Base-by-base conservation (phyloP, 2,797 vertebrate species). In the Molossus alvarezi region DNA sequence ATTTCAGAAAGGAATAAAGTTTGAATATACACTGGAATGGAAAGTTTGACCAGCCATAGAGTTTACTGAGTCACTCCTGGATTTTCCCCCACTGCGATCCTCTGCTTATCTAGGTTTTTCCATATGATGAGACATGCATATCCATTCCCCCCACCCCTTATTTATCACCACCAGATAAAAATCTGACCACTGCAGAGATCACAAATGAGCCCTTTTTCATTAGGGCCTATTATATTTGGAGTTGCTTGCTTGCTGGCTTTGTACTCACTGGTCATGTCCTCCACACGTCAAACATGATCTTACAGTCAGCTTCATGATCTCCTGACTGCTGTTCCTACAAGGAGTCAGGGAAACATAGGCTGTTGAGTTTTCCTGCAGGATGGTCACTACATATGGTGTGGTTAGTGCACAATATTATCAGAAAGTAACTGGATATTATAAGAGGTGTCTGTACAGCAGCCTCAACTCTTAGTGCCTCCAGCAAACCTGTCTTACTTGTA, bases 211-310 rank as follows among this genome's bases (percentile, higher is more conserved):
- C 99, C 67, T 97, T 99, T 14, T 99, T 99, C 0, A 98, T 99
- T 76, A 99, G 99, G 98, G 99, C 99, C 0, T 99, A 99, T 95
- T 99, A 99, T 99, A 99, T 96, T 97, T 99, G 4, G 93, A 92
- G 0, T 97, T 99, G 79, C 98, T 99, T 99, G 23, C 97, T 99
- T 75, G 99, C 99, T 0, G 98, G 99, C 80, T 99, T 99, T 97
- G 98, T 99, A 92, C 97, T 99, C 45, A 99, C 99, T 9, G 99
- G 99, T 96, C 99, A 99, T 37, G 48, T 99, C 93, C 98, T 99
- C 76, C 99, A 99, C 98, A 99, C 99, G 96, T 99, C 99, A 0
- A 85, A 99, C 57, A 97, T 99, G 64, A 97, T 99, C 89, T 97
- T 99, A 88, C 98, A 99, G 98, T 98, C n/a, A 83, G 95, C 80